These are phyloP conservation scores for Scrobipalpa costella DNA, from an alignment of 2,888 invertebrate genomes.

Conservation along the genomic window DNA sequence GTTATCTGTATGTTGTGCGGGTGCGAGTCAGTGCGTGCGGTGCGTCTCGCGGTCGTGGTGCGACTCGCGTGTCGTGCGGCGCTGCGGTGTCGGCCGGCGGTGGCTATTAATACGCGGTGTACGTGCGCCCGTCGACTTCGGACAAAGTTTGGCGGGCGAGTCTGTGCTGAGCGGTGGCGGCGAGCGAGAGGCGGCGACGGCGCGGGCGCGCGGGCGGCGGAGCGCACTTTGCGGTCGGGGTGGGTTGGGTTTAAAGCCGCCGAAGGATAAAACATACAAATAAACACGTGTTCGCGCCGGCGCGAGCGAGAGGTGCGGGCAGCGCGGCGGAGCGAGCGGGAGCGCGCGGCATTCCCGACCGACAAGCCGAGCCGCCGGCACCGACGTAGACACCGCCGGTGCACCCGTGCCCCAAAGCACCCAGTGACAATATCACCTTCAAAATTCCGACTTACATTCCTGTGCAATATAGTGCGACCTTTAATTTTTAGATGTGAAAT, in stretches of 20 bases:
- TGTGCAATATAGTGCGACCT: background rate
- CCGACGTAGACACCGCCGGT: conserved; percentile 19
- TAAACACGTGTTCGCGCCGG: conserved; percentile 84
- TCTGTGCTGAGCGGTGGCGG: conserved; percentile 72
- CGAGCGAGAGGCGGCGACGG: conserved; percentile 74
- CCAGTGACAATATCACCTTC: conserved; percentile 10
- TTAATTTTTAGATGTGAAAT: background rate
- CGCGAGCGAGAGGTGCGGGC: conserved; percentile 78
- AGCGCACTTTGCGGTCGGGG: conserved; percentile 84
- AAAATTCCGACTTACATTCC: background rate
- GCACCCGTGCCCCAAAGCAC: background rate
- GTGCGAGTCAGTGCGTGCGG: conserved; percentile 64
- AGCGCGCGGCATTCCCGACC: conserved; percentile 79
- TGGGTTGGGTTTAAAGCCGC: conserved; percentile 85
- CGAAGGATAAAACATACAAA: conserved; percentile 84
- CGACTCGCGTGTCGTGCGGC: conserved; percentile 47
- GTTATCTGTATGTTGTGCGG: conserved; percentile 38
- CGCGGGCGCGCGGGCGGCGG: conserved; percentile 81
- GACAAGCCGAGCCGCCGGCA: conserved; percentile 59
- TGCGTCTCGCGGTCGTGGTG: conserved; percentile 52
- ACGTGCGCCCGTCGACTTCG: conserved; percentile 79
- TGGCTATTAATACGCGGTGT: conserved; percentile 77
- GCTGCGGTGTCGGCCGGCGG: conserved; percentile 72
- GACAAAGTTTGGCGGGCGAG: conserved; percentile 79
- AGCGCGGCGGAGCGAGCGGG: conserved; percentile 67